These are phyloP conservation scores for Rhodeus uyekii DNA, from an alignment of 2,797 vertebrate genomes.

Conservation along the genomic window DNA sequence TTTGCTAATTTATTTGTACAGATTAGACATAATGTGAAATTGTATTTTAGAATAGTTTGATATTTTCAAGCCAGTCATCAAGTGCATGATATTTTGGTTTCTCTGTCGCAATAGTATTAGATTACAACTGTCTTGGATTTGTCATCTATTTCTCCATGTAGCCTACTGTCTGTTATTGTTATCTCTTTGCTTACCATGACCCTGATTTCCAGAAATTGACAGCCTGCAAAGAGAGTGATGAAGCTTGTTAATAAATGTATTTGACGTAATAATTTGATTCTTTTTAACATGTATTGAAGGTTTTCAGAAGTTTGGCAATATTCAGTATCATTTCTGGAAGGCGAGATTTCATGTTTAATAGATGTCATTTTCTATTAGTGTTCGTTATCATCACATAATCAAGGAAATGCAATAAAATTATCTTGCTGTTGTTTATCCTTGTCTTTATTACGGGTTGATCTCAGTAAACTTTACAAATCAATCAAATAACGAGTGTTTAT, in stretches of 20 bases:
- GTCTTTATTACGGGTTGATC: constrained; percentile 4
- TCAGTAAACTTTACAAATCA: neutral
- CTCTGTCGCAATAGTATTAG: constrained; percentile 19
- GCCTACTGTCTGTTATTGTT: constrained; percentile 28
- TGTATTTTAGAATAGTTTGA: constrained; percentile 42
- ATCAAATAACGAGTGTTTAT: neutral
- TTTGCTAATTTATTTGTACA: constrained; percentile 60
- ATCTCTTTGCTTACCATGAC: constrained; percentile 4
- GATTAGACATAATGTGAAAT: constrained; percentile 41
- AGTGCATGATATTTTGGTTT: constrained; percentile 38
- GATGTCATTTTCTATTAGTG: constrained; percentile 35
- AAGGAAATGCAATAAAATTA: constrained; percentile 50
- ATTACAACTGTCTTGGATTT: constrained; percentile 21
- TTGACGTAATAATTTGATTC: neutral
- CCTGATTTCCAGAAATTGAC: too few species aligned
- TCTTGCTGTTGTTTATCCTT: constrained; percentile 22
- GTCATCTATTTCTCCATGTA: constrained; percentile 28
- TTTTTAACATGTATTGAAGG: constrained; percentile 4
- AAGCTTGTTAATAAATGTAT: neutral
- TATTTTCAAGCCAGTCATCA: neutral
- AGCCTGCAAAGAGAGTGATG: neutral
- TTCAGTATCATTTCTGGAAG: constrained; percentile 8
- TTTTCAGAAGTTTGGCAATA: constrained; percentile 8
- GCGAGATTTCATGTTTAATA: constrained; percentile 40
- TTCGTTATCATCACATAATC: constrained; percentile 21